These are phyloP conservation scores for Cynopterus sphinx DNA, from an alignment of 2,797 vertebrate species.

Conservation along the genomic window DNA sequence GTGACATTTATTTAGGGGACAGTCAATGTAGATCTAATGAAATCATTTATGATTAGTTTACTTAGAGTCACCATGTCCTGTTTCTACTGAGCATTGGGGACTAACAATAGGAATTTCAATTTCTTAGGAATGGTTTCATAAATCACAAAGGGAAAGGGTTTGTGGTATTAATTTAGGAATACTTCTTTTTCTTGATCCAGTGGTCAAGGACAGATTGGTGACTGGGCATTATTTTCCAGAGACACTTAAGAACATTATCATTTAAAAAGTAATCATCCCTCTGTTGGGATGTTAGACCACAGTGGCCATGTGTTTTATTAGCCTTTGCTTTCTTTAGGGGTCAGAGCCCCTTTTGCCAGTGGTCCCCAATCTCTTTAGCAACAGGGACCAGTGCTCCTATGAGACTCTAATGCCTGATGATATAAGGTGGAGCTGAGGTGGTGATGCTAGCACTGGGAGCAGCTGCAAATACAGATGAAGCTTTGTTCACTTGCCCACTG, in stretches of 20 bases:
- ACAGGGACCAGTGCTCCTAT: no score
- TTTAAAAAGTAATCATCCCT: conserved; percentile 26
- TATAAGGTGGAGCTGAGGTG: no score
- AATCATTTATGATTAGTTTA: conserved; percentile 6
- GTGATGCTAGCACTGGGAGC: no score
- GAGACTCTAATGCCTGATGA: no score
- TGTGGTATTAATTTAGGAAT: conserved; percentile 61
- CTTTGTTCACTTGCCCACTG: no score
- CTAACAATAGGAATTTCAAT: conserved; percentile 13
- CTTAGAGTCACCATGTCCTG: background rate
- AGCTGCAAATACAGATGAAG: no score
- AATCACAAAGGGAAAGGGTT: background rate
- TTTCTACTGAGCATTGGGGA: conserved; percentile 25
- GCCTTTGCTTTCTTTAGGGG: conserved; percentile 36
- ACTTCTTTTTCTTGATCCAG: conserved; percentile 54
- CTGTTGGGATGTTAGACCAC: conserved; percentile 49
- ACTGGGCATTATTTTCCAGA: conserved; percentile 57
- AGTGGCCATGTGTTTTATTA: conserved; percentile 49
- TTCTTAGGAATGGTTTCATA: conserved; percentile 13
- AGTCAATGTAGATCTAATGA: background rate
- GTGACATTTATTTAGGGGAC: background rate
- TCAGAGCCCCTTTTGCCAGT: background rate
- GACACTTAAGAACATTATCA: conserved; percentile 47
- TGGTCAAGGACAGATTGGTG: conserved; percentile 39
- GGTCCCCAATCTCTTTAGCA: no score